Evolutionary conservation across 1,140 invertebrate species (phyloP).

Genomic region (Penaeus indicus): DNA sequence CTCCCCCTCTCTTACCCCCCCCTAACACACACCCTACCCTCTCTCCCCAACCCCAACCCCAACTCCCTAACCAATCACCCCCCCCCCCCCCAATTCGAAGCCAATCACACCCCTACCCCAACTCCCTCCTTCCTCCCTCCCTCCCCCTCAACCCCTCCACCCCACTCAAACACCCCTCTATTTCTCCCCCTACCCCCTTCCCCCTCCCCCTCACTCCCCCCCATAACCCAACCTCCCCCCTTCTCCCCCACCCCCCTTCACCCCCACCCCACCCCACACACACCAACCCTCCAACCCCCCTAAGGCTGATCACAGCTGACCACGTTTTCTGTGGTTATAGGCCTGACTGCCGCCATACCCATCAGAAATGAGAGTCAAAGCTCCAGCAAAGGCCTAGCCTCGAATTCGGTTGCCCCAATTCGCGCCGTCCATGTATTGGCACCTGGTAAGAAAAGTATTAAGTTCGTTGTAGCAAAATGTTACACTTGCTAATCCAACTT

Average conservation of each 20-base stretch:
- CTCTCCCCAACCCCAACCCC: no score
- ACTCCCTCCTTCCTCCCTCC: neutral
- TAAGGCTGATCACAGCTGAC: constrained; percentile 21
- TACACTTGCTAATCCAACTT: neutral
- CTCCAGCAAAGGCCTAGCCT: constrained; percentile 43
- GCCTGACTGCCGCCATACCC: constrained; percentile 57
- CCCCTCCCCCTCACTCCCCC: no score
- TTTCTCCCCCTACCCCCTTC: no score
- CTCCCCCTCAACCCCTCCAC: neutral
- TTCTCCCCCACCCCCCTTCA: no score
- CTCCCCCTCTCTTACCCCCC: no score
- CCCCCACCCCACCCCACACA: no score
- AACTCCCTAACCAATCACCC: no score
- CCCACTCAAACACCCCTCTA: neutral
- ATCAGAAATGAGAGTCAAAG: constrained; percentile 54
- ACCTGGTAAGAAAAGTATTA: constrained; percentile 46
- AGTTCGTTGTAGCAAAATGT: constrained; percentile 41
- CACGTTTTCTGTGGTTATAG: constrained; percentile 49
- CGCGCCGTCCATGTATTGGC: constrained; percentile 58
- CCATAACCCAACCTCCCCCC: no score
- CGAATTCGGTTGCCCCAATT: constrained; percentile 52
- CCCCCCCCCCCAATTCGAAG: no score
- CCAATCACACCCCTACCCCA: constrained; percentile 3
- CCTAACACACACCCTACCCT: no score
- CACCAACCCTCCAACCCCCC: neutral